Percentiles rank a stretch among this genome's conserved stretches.
phyloP scores from a whole-genome alignment of 2,113 vertebrate species.

The Osmerus mordax region DNA sequence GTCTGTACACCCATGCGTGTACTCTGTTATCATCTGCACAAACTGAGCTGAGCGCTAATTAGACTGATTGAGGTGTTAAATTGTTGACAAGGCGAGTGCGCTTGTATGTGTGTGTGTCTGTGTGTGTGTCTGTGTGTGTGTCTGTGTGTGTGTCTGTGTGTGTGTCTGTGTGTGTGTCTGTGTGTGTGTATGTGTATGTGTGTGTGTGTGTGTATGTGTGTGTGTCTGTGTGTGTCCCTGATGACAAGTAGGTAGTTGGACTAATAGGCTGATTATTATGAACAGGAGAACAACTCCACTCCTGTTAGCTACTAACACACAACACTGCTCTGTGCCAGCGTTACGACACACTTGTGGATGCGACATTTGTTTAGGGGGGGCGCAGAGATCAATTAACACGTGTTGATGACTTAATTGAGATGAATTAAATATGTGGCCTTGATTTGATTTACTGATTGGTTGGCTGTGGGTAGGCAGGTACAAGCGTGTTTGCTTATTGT shows the following conservation, averaged over 20 bases:
- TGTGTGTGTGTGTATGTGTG: background rate
- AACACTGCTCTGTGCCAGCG: background rate
- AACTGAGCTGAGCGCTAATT: constrained; percentile 48
- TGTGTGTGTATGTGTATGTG: background rate
- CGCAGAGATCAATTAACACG: constrained; percentile 38
- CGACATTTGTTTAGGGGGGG: background rate
- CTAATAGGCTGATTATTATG: constrained; percentile 20
- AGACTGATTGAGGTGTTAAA: constrained; percentile 58
- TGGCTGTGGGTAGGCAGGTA: background rate
- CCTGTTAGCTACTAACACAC: background rate
- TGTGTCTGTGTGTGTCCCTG: constrained; percentile 3
- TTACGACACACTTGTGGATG: constrained; percentile 2
- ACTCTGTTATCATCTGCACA: background rate
- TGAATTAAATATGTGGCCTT: constrained; percentile 25
- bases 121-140: background rate
- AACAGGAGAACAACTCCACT: constrained; percentile 5
- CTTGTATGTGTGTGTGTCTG: background rate
- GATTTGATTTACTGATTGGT: constrained; percentile 22
- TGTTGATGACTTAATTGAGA: constrained; percentile 34
- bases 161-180: background rate
- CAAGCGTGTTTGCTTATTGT: background rate
- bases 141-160: background rate
- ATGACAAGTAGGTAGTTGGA: constrained; percentile 22
- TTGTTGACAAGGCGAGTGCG: constrained; percentile 45
- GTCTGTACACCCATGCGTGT: too few species aligned